Base-by-base conservation (phyloP, 2,888 invertebrate genomes). In the Zygaena filipendulae region DNA sequence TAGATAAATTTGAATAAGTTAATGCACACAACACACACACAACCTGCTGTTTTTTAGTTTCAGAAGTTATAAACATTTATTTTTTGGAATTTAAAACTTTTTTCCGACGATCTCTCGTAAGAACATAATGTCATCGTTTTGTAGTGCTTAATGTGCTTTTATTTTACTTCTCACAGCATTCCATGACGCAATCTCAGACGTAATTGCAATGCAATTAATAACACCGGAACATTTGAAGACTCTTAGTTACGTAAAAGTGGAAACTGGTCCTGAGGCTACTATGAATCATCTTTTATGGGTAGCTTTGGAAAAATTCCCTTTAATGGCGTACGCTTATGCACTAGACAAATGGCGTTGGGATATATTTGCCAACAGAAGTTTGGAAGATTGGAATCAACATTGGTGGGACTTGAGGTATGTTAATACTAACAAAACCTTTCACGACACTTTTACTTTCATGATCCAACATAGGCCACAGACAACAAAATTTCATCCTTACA, bases 131-230 rank as follows among this genome's bases (percentile, higher is more conserved):
- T n/a, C n/a, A n/a, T n/a, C n/a, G n/a, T n/a, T n/a, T n/a, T n/a
- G n/a, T n/a, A n/a, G n/a, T n/a, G n/a, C n/a, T n/a, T n/a, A n/a
- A n/a, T n/a, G n/a, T n/a, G n/a, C n/a, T n/a, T n/a, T n/a, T n/a
- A n/a, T n/a, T n/a, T n/a, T n/a, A n/a, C n/a, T n/a, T 29, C 33
- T 53, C 47, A 8, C 57, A 82, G 86, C 84, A 38, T 86, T 86
- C 45, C 85, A 85, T 51, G 85, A 86, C 51, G 85, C 85, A 13
- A 69, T 87, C 27, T 85, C 86, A 1, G 85, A 86, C 40, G 82
- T 84, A 11, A 74, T 85, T 7, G 83, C 85, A 4, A 53, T 85
- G 10, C 85, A 85, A 22, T 62, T 84, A 22, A 69, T 77, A n/a
- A 72, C 79, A 8, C 83, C 83, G 0, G 56, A 70, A 13, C 75